Evolutionary conservation across 2,888 invertebrate species (phyloP), one percentile per base, ranked within the genome.

Genomic region (Melolontha melolontha): DNA sequence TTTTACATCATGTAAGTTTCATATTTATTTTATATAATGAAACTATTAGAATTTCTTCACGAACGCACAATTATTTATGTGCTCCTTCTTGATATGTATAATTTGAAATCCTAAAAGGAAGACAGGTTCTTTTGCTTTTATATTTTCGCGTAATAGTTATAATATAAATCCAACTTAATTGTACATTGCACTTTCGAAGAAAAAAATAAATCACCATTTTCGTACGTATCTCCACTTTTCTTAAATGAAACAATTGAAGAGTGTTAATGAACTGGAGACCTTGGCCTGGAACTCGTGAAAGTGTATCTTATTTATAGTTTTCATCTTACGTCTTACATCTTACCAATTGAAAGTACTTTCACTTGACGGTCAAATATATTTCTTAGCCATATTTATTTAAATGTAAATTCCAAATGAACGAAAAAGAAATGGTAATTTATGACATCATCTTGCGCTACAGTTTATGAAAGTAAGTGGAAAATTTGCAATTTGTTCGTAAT

Each of bases 241-340:
- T 34, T 34, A 34, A 29, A 57, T 12, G 12, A 47, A 62, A 47
- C 29, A 42, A 59, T 40, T 40, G 40, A 22, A 16, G 34, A 63
- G 49, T 68, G 68, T 64, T 68, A 68, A 64, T 68, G 68, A 68
- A 68, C 68, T 64, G 44, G 51, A 50, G 52, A 68, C 68, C 68
- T 64, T 68, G 68, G 57, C 68, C 68, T 55, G 14, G 39, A 55
- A 68, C 40, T 47, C 50, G 66, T 29, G 66, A 66, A 66, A 66
- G 66, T 66, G 29, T 51, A 62, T 47, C 47, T 54, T 47, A 47
- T 27, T 59, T 59, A 62, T 51, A 29, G 59, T 59, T 59, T 57
- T 34, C 52, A 65, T 65, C 65, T 65, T 44, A 27, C 54, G 29
- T 50, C 50, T 49, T 44, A 27, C 54, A 42, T 50, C 50, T 49